Conservation (phyloP, 2,888 invertebrate species). For the Cephus nigrinus region DNA sequence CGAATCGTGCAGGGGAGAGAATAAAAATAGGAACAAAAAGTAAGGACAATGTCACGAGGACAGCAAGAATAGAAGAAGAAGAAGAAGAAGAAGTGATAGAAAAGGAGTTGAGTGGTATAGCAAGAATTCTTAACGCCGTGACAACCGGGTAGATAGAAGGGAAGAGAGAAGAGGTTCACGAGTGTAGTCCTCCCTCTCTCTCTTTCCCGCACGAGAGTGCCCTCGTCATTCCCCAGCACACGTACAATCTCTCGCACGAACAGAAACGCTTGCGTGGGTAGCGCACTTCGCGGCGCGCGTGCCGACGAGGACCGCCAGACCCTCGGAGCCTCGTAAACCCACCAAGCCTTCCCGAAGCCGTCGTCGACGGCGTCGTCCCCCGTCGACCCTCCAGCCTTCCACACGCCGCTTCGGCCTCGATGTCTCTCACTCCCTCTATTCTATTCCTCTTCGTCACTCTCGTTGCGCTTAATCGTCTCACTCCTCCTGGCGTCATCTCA, state of each 20-base stretch:
- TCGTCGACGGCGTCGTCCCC: slow-evolving; percentile 4
- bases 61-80: neutral
- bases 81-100: neutral
- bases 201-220: neutral
- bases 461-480: slow-evolving; percentile 6
- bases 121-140: neutral
- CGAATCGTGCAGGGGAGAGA: neutral
- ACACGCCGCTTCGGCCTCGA: slow-evolving; percentile 20
- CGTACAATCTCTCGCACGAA: slow-evolving; percentile 28
- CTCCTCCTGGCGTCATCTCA: neutral
- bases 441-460: slow-evolving; percentile 14
- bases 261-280: slow-evolving; percentile 42
- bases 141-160: neutral
- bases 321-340: slow-evolving; percentile 8
- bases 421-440: slow-evolving; percentile 10
- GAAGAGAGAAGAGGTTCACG: neutral
- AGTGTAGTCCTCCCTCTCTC: neutral
- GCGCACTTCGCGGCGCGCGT: slow-evolving; percentile 60
- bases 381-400: slow-evolving; percentile 18
- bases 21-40: neutral
- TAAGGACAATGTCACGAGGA: neutral
- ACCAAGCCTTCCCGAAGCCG: neutral
- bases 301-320: slow-evolving; percentile 52
- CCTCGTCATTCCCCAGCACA: slow-evolving; percentile 20
- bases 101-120: neutral